Percentiles rank a stretch among this genome's conserved stretches.
Conservation (phyloP, 2,113 vertebrate species). For the Ciconia maguari region DNA sequence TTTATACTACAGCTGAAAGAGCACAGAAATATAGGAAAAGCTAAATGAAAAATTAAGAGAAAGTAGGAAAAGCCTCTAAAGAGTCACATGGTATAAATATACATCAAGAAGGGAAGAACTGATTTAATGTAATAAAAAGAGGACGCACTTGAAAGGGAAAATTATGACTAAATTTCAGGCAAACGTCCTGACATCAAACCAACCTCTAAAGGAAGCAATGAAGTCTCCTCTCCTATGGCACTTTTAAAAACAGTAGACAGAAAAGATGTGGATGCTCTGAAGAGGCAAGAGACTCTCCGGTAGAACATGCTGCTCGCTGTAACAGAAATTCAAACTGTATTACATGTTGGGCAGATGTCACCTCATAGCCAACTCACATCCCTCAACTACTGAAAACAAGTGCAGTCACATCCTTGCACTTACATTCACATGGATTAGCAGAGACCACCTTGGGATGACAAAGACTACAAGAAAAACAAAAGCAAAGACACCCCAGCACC, state of each 20-base stretch:
- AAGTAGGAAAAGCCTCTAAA: background rate
- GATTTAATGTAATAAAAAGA: background rate
- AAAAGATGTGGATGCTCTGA: background rate
- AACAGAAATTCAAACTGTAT: background rate
- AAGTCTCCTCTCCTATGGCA: background rate
- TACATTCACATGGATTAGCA: background rate
- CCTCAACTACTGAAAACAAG: background rate
- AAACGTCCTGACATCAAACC: background rate
- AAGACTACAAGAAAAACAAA: background rate
- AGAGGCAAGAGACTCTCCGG: background rate
- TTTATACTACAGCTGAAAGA: background rate
- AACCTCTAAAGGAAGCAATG: background rate
- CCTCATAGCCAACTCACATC: background rate
- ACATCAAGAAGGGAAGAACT: background rate
- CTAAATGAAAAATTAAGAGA: background rate
- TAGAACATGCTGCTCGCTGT: background rate
- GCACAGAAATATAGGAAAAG: accelerated
- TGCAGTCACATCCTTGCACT: background rate
- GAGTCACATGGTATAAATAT: background rate
- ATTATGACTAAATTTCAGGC: background rate
- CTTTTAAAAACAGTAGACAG: background rate
- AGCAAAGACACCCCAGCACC: background rate
- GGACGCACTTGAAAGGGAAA: background rate
- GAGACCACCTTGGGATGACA: background rate
- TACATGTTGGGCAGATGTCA: background rate